Evolutionary conservation across 2,113 vertebrate genomes (phyloP).

Genomic region (Ploceus nigricollis): DNA sequence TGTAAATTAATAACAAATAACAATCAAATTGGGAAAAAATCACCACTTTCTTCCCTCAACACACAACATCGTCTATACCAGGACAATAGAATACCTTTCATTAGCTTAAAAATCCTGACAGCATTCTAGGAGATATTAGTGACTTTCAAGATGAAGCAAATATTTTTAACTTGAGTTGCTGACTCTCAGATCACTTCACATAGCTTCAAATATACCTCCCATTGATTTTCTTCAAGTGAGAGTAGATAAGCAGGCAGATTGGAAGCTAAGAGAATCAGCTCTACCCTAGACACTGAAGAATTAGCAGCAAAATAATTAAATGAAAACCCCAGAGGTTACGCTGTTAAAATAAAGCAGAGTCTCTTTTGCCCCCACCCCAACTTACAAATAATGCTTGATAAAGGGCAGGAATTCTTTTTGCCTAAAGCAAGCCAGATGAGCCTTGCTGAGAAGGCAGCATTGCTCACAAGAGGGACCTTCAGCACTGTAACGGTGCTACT

Average conservation of each 20-base stretch:
- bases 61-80: neutral
- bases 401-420: neutral
- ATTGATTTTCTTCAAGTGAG: neutral
- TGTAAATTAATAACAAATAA: neutral
- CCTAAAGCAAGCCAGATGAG: accelerated
- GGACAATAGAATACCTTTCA: neutral
- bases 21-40: neutral
- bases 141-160: neutral
- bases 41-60: neutral
- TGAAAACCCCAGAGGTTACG: accelerated
- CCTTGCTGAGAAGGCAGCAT: neutral
- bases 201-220: neutral
- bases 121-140: neutral
- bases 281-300: neutral
- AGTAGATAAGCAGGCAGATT: neutral
- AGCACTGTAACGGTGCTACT: neutral
- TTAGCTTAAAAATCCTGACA: neutral
- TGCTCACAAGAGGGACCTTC: neutral
- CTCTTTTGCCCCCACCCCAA: accelerated
- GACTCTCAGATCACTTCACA: neutral
- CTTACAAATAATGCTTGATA: neutral
- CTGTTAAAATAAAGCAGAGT: neutral
- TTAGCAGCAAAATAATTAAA: neutral
- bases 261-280: neutral
- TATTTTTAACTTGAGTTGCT: neutral